These are phyloP conservation scores for Pseudorhombus dupliciocellatus DNA, from an alignment of 2,113 vertebrate species.

Conservation along the genomic window DNA sequence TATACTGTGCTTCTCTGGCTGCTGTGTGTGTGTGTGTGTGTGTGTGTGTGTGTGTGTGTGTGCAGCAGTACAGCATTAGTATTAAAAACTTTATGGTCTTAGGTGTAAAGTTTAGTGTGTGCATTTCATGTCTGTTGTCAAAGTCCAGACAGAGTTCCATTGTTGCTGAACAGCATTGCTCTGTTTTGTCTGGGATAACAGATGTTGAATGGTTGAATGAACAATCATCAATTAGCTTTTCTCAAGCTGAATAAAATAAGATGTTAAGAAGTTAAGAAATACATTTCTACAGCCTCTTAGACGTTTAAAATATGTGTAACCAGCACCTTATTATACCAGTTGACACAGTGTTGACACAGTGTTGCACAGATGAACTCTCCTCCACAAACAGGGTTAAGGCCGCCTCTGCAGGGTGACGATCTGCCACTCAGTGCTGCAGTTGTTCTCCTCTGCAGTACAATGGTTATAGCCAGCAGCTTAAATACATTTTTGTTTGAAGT, in stretches of 20 bases:
- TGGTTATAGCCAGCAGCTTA: conserved; percentile 35
- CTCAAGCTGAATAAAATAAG: not conserved
- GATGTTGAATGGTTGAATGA: not conserved
- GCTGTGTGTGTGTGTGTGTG: conserved; percentile 4
- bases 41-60: not conserved
- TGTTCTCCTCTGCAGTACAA: conserved; percentile 16
- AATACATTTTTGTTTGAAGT: conserved; percentile 52
- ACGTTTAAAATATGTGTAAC: not conserved
- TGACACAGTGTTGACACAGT: not conserved
- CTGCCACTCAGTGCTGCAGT: not conserved
- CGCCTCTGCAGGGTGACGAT: conserved; percentile 2
- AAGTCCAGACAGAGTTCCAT: not conserved
- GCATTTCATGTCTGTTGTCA: too few relatives aligned
- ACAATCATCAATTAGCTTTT: conserved; percentile 1
- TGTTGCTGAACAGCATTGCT: conserved; percentile 10
- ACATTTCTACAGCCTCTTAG: not conserved
- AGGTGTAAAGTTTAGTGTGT: not conserved
- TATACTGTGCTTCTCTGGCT: conserved; percentile 9
- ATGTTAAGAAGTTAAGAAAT: not conserved
- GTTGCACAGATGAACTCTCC: not conserved
- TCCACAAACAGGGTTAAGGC: conserved; percentile 5
- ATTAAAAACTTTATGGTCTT: not conserved
- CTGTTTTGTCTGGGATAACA: conserved; percentile 11
- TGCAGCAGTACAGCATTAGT: not conserved
- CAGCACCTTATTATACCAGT: too few relatives aligned